Evolutionary conservation across 1,140 invertebrate species (phyloP).

Genomic region (Ooceraea biroi): DNA sequence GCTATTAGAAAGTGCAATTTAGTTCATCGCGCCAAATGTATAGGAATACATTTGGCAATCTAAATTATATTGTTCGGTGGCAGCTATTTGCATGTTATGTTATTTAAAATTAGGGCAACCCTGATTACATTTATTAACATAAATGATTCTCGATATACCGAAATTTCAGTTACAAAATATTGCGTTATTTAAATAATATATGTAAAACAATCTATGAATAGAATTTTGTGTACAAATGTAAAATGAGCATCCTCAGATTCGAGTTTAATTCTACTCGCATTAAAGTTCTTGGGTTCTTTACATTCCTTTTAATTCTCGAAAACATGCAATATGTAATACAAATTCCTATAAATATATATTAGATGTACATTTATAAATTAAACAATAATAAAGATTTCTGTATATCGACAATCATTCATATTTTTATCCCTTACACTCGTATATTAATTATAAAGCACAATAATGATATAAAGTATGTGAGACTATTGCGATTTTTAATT

Average conservation of each 20-base stretch:
- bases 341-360: conserved; percentile 50
- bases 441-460: not conserved
- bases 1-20: conserved; percentile 37
- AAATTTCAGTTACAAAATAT: conserved; percentile 25
- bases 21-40: conserved; percentile 2
- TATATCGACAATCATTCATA: conserved; percentile 31
- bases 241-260: conserved; percentile 33
- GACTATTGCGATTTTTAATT: conserved; percentile 45
- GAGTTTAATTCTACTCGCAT: conserved; percentile 30
- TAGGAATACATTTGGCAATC: not conserved
- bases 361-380: conserved; percentile 33
- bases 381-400: not conserved
- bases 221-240: not conserved
- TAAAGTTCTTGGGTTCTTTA: not conserved
- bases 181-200: conserved; percentile 3
- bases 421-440: conserved; percentile 34
- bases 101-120: conserved; percentile 22
- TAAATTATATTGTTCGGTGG: conserved; percentile 34
- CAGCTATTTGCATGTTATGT: conserved; percentile 3
- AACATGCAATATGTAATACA: conserved; percentile 10
- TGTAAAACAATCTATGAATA: conserved; percentile 13
- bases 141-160: conserved; percentile 21
- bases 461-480: conserved; percentile 12
- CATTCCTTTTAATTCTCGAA: conserved; percentile 23
- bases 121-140: not conserved